A percentile compares a stretch with the other conserved stretches of the same genome.
Evolutionary conservation across 1,140 invertebrate species (phyloP).

Genomic region (Penaeus chinensis): DNA sequence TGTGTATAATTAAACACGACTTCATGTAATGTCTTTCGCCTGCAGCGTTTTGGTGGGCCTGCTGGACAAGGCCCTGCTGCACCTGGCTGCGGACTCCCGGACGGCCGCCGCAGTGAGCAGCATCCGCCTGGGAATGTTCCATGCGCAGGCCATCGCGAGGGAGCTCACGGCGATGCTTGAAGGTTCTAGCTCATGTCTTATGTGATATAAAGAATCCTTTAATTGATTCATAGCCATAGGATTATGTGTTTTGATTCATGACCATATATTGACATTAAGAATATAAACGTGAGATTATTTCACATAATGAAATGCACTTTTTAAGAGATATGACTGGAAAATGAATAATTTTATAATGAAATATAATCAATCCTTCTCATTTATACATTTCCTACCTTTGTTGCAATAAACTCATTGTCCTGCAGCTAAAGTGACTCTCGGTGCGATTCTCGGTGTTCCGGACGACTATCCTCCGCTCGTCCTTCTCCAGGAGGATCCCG

Average conservation of each 20-base stretch:
- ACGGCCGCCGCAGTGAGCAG: background rate
- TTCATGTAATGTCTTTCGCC: background rate
- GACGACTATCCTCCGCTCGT: background rate
- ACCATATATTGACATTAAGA: too few species aligned
- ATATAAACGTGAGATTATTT: too few species aligned
- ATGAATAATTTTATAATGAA: too few species aligned
- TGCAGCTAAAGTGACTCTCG: background rate
- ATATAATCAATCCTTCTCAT: too few species aligned
- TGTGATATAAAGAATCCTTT: too few species aligned
- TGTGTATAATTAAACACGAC: background rate
- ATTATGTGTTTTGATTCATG: too few species aligned
- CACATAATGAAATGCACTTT: too few species aligned
- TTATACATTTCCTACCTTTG: background rate
- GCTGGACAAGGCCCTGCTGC: slow-evolving; percentile 1
- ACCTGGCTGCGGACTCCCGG: background rate
- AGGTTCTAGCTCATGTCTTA: background rate
- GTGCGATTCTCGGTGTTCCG: background rate
- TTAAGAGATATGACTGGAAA: too few species aligned
- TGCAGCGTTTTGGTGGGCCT: background rate
- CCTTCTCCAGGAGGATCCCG: background rate
- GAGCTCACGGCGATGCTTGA: slow-evolving; percentile 10
- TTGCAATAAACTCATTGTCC: background rate
- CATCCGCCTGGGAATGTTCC: slow-evolving; percentile 11
- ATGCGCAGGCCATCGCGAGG: background rate
- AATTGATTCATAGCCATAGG: too few species aligned